These are phyloP conservation scores for Dromiciops gliroides DNA, from an alignment of 2,113 vertebrate genomes.

Conservation along the genomic window DNA sequence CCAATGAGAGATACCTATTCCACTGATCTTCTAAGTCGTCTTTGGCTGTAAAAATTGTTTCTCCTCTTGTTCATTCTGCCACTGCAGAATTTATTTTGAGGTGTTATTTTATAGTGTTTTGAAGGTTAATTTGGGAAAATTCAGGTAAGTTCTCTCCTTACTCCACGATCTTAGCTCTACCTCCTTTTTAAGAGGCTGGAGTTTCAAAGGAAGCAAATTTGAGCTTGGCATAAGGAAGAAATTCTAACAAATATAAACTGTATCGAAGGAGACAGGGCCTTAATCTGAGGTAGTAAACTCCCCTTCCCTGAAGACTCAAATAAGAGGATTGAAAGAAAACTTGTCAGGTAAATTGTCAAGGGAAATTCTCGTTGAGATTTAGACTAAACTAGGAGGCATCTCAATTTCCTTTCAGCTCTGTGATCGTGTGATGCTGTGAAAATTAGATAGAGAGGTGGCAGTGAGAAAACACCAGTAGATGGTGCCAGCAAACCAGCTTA, in stretches of 20 bases:
- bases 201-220: not conserved
- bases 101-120: no score
- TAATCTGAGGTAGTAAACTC: not conserved
- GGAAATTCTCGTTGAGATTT: not conserved
- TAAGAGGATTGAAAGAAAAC: not conserved
- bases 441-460: not conserved
- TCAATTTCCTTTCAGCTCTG: not conserved
- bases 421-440: not conserved
- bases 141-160: no score
- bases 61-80: no score
- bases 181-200: no score
- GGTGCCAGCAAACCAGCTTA: not conserved
- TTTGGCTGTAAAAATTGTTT: no score
- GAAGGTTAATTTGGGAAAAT: no score
- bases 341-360: not conserved
- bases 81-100: no score
- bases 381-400: not conserved
- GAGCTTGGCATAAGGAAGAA: not conserved
- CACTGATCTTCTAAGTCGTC: no score
- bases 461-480: not conserved
- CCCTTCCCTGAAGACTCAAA: not conserved
- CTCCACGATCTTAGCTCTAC: no score
- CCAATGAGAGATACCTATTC: no score
- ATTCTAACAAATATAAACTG: not conserved
- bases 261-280: not conserved